Percentiles rank a stretch among this genome's conserved stretches.
phyloP scores from a whole-genome alignment of 2,113 vertebrate genomes.

The Tachuris rubrigastra region DNA sequence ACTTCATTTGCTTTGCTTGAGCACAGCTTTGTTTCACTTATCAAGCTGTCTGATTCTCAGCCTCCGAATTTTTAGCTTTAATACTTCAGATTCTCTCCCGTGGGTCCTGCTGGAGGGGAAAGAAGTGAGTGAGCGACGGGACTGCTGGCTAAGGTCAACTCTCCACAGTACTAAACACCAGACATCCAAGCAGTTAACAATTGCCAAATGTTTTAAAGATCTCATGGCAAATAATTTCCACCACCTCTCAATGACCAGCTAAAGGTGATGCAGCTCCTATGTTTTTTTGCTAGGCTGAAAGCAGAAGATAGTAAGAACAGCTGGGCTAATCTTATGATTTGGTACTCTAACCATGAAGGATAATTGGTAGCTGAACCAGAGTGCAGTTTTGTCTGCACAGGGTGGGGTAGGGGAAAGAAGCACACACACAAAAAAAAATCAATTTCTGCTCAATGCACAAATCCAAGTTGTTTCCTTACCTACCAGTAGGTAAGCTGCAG shows the following conservation, averaged over 20 bases:
- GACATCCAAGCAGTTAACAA: background rate
- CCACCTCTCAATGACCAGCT: background rate
- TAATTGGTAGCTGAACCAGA: background rate
- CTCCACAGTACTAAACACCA: background rate
- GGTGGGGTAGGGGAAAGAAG: background rate
- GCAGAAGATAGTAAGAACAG: background rate
- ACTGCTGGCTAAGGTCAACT: background rate
- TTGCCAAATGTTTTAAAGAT: background rate
- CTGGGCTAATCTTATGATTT: background rate
- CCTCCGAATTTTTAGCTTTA: background rate
- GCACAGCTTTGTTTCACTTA: background rate
- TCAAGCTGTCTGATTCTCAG: background rate
- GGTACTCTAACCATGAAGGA: background rate
- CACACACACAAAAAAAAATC: background rate
- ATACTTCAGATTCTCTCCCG: background rate
- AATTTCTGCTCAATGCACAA: background rate
- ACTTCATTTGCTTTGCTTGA: background rate
- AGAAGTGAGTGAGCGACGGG: background rate
- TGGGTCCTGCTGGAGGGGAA: accelerated
- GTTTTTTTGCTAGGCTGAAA: background rate
- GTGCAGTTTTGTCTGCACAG: background rate
- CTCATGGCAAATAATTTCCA: background rate
- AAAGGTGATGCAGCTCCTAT: background rate
- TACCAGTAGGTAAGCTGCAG: background rate
- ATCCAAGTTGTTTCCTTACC: background rate